These are phyloP conservation scores for Pachydiplax longipennis DNA, from an alignment of 2,888 invertebrate species.

Conservation along the genomic window DNA sequence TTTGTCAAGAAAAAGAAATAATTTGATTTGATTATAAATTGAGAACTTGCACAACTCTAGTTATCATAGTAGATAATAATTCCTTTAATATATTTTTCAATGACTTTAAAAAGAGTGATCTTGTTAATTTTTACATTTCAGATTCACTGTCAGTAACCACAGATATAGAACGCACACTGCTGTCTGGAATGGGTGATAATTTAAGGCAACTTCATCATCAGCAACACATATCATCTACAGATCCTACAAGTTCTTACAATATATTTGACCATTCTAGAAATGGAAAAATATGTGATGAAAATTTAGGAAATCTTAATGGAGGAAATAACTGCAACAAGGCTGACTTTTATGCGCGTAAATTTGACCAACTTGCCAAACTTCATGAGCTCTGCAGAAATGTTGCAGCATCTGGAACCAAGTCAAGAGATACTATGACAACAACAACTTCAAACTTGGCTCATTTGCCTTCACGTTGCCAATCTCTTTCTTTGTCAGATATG, in stretches of 20 bases:
- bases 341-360: constrained; percentile 53
- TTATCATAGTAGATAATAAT: too few species aligned
- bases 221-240: not conserved
- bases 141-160: constrained; percentile 66
- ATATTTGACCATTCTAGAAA: constrained; percentile 52
- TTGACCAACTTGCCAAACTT: constrained; percentile 81
- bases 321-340: constrained; percentile 5
- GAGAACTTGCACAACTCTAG: too few species aligned
- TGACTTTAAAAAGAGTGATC: too few species aligned
- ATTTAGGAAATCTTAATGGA: constrained; percentile 29
- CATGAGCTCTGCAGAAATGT: constrained; percentile 84
- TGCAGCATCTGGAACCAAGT: constrained; percentile 64
- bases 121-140: constrained; percentile 52
- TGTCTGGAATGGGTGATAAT: constrained; percentile 47
- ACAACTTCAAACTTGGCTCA: constrained; percentile 1
- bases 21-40: too few species aligned
- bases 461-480: constrained; percentile 72
- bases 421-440: not conserved
- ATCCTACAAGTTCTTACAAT: constrained; percentile 50
- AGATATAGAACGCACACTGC: constrained; percentile 72
- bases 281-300: constrained; percentile 50
- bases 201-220: constrained; percentile 21
- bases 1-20: too few species aligned
- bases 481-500: constrained; percentile 74
- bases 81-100: too few species aligned